Evolutionary conservation across 2,888 invertebrate genomes (phyloP).

Genomic region (Leptothorax acervorum): DNA sequence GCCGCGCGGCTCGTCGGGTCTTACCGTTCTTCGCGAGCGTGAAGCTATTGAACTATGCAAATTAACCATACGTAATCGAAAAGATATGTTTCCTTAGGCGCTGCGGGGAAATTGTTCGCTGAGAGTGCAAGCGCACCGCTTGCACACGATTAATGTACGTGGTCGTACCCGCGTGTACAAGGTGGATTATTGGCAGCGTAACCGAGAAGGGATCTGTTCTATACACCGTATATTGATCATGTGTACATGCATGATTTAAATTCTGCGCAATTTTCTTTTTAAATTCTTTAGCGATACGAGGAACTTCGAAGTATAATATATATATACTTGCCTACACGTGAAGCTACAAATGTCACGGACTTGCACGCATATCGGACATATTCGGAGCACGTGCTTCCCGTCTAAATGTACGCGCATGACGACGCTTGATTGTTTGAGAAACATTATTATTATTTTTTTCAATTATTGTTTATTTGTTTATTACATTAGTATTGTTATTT

Average conservation of each 20-base stretch:
- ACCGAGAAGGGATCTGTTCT: neutral
- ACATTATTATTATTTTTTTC: neutral
- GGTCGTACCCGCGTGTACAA: neutral
- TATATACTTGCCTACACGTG: neutral
- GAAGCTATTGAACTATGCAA: conserved; percentile 9
- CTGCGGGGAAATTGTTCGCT: neutral
- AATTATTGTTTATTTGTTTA: neutral
- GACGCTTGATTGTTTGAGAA: neutral
- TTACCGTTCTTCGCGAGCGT: neutral
- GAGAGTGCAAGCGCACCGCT: conserved; percentile 1
- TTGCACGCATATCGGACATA: neutral
- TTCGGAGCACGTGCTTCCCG: neutral
- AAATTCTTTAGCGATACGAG: neutral
- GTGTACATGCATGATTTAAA: neutral
- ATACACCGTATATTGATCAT: neutral
- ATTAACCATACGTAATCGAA: neutral
- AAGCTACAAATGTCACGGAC: neutral
- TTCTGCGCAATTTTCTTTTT: neutral
- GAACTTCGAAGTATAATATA: neutral
- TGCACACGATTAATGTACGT: neutral
- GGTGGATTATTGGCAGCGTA: neutral
- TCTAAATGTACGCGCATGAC: neutral
- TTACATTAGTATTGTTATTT: neutral
- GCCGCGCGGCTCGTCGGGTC: neutral
- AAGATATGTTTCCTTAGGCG: neutral